Evolutionary conservation across 2,797 vertebrate species (phyloP).

Genomic region (Phalanger gymnotis): DNA sequence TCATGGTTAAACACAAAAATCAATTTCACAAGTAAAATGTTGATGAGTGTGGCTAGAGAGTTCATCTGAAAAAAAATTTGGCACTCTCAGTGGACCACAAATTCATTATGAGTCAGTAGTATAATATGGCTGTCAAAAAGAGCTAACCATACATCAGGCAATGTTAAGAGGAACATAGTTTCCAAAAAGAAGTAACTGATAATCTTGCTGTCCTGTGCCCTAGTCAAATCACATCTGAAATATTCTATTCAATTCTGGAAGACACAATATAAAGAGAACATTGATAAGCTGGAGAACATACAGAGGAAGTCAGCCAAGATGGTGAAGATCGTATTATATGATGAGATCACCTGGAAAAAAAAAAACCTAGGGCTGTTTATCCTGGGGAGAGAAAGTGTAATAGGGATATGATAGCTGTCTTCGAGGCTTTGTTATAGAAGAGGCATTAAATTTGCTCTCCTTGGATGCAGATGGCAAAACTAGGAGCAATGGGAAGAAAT

Average conservation of each 20-base stretch:
- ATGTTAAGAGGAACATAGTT: neutral
- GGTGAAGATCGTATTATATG: neutral
- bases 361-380: neutral
- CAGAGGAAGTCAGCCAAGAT: neutral
- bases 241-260: neutral
- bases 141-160: neutral
- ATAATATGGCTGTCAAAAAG: neutral
- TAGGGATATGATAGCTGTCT: neutral
- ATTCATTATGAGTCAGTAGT: neutral
- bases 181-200: neutral
- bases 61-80: neutral
- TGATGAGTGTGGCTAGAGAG: neutral
- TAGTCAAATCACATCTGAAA: neutral
- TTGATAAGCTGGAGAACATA: neutral
- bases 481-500: neutral
- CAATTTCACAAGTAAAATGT: neutral
- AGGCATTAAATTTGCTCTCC: neutral
- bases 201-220: neutral
- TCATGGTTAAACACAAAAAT: neutral
- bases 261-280: neutral
- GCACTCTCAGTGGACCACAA: neutral
- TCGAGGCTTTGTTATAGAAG: neutral
- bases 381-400: neutral
- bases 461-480: neutral
- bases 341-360: neutral